Conservation (phyloP, 1,140 invertebrate genomes). For the Solen grandis region DNA sequence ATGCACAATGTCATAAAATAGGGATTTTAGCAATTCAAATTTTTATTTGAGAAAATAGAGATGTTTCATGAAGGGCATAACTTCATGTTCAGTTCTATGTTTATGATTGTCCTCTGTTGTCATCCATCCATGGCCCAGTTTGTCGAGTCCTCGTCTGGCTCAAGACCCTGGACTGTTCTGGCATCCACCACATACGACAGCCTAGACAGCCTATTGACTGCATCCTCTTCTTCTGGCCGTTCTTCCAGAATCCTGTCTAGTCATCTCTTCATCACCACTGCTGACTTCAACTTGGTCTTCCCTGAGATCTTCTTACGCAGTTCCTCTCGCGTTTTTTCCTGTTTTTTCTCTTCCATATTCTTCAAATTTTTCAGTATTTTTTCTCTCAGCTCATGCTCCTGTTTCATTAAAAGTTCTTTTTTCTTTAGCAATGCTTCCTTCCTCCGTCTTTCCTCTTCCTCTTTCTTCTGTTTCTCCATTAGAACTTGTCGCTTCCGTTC, state of each 20-base stretch:
- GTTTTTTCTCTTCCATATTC: conserved; percentile 41
- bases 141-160: neutral
- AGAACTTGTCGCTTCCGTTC: conserved; percentile 42
- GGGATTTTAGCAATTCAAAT: too few species aligned
- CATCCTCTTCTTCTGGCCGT: neutral
- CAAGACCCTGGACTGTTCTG: neutral
- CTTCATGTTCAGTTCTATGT: too few species aligned
- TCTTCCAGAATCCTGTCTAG: conserved; percentile 43
- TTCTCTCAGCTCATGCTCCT: conserved; percentile 53
- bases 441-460: conserved; percentile 38
- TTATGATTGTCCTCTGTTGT: too few species aligned
- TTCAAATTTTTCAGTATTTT: conserved; percentile 50
- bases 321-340: conserved; percentile 39
- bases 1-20: too few species aligned
- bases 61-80: too few species aligned
- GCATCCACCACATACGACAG: conserved; percentile 39
- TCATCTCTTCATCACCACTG: conserved; percentile 49
- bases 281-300: conserved; percentile 49
- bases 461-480: conserved; percentile 36
- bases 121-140: too few species aligned
- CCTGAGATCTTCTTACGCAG: conserved; percentile 38
- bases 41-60: too few species aligned
- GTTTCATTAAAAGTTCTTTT: conserved; percentile 39
- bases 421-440: conserved; percentile 34
- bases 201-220: conserved; percentile 9